Percentiles rank a stretch among this genome's conserved stretches.
phyloP scores from a whole-genome alignment of 2,888 invertebrate genomes.

The Sepioteuthis lessoniana region DNA sequence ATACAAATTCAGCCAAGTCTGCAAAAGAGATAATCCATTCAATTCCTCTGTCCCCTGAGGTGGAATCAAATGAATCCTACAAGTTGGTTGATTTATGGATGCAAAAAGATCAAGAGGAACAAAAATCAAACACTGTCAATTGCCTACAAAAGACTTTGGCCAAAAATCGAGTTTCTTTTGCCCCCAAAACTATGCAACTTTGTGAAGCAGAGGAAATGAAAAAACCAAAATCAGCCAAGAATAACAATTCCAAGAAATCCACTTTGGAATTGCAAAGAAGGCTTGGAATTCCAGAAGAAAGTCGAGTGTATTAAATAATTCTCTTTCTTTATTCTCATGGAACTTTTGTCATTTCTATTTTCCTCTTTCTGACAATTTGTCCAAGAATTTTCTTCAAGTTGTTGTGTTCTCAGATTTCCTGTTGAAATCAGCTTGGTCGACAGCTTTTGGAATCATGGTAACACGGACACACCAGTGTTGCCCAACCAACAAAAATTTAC shows the following conservation, averaged over 20 bases:
- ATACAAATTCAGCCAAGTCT: background rate
- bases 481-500: no score
- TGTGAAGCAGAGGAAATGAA: background rate
- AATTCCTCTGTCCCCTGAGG: background rate
- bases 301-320: background rate
- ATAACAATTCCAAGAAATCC: background rate
- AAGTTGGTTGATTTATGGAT: background rate
- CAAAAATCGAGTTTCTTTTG: background rate
- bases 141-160: background rate
- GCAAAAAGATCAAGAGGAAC: background rate
- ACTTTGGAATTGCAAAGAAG: background rate
- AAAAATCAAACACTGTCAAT: background rate
- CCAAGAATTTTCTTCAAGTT: no score
- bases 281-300: background rate
- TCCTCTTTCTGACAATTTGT: background rate
- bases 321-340: background rate
- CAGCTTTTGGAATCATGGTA: no score
- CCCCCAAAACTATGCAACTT: background rate
- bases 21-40: background rate
- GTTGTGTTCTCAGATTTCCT: no score
- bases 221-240: background rate
- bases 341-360: background rate
- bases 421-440: no score
- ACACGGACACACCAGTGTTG: no score
- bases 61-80: background rate